These are phyloP conservation scores for Tragelaphus buxtoni DNA, from an alignment of 2,113 vertebrate species.

Conservation along the genomic window DNA sequence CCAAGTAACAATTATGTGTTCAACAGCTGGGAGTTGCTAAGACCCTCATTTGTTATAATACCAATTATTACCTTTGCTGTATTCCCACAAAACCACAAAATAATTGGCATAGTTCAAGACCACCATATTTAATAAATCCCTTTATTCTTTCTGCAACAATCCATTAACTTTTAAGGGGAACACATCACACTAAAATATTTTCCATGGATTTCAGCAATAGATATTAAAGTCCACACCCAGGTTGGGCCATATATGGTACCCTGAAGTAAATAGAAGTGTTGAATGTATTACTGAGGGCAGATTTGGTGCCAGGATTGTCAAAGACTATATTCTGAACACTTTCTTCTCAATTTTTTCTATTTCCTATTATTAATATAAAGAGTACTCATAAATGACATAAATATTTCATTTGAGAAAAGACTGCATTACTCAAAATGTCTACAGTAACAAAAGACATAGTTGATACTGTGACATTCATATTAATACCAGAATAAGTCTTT, in stretches of 20 bases:
- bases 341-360: background rate
- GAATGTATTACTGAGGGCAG: background rate
- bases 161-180: background rate
- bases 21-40: background rate
- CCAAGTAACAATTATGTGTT: background rate
- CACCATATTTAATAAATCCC: slow-evolving; percentile 47
- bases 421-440: background rate
- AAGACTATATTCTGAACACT: background rate
- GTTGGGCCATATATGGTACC: background rate
- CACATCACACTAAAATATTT: slow-evolving; percentile 1
- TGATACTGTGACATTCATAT: background rate
- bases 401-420: slow-evolving; percentile 7
- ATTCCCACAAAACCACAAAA: slow-evolving; percentile 44
- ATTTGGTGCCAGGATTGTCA: background rate
- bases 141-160: slow-evolving; percentile 45
- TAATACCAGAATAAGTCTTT: slow-evolving; percentile 10
- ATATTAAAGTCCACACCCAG: background rate
- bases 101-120: background rate
- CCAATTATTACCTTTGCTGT: slow-evolving; percentile 38
- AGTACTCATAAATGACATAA: background rate
- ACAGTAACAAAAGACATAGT: background rate
- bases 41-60: background rate
- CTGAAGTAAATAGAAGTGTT: background rate
- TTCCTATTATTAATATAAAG: background rate
- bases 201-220: slow-evolving; percentile 34